A percentile compares a stretch with the other conserved stretches of the same genome.
Evolutionary conservation across 2,797 vertebrate genomes (phyloP).

Genomic region (Tenualosa ilisha): DNA sequence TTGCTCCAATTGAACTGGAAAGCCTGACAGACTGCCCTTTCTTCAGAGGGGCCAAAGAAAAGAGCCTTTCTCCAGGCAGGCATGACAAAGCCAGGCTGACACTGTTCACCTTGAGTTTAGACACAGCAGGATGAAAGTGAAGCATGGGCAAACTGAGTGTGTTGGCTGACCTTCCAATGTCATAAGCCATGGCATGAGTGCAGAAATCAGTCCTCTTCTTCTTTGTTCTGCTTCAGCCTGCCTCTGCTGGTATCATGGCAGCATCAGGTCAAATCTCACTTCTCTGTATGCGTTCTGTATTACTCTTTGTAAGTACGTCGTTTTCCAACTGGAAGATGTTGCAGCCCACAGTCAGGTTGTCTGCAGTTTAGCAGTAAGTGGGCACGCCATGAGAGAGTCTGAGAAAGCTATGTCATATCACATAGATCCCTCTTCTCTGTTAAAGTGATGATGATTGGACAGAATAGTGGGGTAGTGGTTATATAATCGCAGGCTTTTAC

Average conservation of each 20-base stretch:
- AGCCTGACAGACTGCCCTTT: constrained; percentile 28
- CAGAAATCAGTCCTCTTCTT: constrained; percentile 53
- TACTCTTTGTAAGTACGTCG: no score
- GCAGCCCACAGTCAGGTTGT: no score
- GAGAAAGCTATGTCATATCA: neutral
- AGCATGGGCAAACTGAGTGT: constrained; percentile 20
- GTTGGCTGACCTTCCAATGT: constrained; percentile 59
- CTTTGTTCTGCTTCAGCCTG: neutral
- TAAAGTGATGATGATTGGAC: neutral
- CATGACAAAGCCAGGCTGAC: neutral
- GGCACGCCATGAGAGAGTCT: constrained; percentile 39
- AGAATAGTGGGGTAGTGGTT: neutral
- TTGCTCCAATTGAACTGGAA: neutral
- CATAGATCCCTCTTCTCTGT: constrained; percentile 3
- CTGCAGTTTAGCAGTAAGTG: constrained; percentile 31
- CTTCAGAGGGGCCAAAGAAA: constrained; percentile 38
- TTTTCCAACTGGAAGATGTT: neutral
- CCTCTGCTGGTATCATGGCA: constrained; percentile 42
- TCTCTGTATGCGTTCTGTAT: neutral
- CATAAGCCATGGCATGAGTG: constrained; percentile 48
- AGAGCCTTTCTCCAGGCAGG: constrained; percentile 43
- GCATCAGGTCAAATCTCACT: constrained; percentile 45
- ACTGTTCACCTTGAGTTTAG: constrained; percentile 25
- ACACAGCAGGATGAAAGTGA: constrained; percentile 33
- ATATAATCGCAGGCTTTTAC: constrained; percentile 28